Evolutionary conservation across 2,113 vertebrate genomes (phyloP), one percentile per base, ranked within the genome.

Genomic region (Tamias sibiricus): DNA sequence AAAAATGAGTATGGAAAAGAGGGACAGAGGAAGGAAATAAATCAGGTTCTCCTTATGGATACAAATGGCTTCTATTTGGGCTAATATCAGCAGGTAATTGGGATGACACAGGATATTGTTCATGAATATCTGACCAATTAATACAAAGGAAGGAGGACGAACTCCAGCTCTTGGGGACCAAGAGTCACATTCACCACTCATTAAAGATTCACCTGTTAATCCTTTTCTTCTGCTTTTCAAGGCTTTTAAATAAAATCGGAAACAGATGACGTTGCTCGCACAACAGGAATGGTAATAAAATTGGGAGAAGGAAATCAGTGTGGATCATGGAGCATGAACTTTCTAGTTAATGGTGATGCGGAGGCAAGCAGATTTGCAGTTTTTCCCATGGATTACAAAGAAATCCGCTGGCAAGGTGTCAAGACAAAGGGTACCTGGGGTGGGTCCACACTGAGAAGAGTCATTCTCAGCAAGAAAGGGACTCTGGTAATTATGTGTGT

Each of bases 41-140:
- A 92, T 28, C 40, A 66, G 62, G 32, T 32, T 20, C 66, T 94
- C 35, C 49, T 77, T 75, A 76, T 62, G n/a, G 42, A 90, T 87
- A 92, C 86, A 90, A 97, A 92, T 84, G n/a, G 64, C 75, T 86
- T 92, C 84, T 64, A 54, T 71, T 80, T 80, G 59, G 40, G 49
- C 75, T 79, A 83, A 44, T 13, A 59, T n/a, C 30, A 47, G 66
- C 76, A 76, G 68, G 91, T n/a, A 92, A 94, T 90, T 83, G 87
- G 91, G 59, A 75, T 96, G 93, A 96, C 1, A n/a, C 0, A 37
- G 66, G 22, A 74, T 72, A 93, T 91, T 96, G 82, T 72, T 69
- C 89, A 79, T 22, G 28, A 88, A 42, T 30, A 87, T 35, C 37
- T 59, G 59, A 76, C 32, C 59, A 92, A 37, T 90, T 87, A 94